Evolutionary conservation across 2,888 invertebrate species (phyloP).

Genomic region (Philaethria dido): DNA sequence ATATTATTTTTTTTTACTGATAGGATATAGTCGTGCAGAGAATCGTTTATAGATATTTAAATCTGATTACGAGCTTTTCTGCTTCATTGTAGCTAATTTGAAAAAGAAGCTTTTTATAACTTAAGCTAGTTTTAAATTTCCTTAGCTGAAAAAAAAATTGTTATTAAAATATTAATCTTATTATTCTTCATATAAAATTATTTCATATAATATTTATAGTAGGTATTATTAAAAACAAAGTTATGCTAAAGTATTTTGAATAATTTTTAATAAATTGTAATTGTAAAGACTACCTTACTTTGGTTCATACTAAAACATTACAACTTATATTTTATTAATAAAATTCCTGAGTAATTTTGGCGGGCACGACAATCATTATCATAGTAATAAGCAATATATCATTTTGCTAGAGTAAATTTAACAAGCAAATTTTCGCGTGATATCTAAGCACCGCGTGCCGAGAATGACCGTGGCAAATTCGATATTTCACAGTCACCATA

Average conservation of each 20-base stretch:
- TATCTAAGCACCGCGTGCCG: conserved; percentile 66
- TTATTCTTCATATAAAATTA: too few species aligned
- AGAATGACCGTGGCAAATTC: conserved; percentile 69
- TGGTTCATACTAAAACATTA: not conserved
- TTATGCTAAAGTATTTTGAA: too few species aligned
- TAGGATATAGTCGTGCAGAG: not conserved
- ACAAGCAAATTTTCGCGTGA: conserved; percentile 49
- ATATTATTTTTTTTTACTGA: not conserved
- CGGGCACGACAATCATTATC: not conserved
- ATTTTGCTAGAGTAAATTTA: conserved; percentile 13
- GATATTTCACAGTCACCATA: conserved; percentile 76
- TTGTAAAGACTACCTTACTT: not conserved
- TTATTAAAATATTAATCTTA: too few species aligned
- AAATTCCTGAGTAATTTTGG: not conserved
- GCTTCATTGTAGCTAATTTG: not conserved
- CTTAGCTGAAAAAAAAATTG: not conserved
- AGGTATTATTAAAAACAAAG: too few species aligned
- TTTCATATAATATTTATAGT: too few species aligned
- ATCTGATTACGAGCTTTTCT: not conserved
- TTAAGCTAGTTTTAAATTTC: not conserved
- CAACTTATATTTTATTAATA: not conserved
- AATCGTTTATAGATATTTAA: not conserved
- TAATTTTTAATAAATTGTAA: not conserved
- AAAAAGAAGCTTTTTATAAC: not conserved
- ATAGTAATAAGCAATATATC: conserved; percentile 15